Evolutionary conservation across 2,113 vertebrate species (phyloP).

Genomic region (Grallaria varia): DNA sequence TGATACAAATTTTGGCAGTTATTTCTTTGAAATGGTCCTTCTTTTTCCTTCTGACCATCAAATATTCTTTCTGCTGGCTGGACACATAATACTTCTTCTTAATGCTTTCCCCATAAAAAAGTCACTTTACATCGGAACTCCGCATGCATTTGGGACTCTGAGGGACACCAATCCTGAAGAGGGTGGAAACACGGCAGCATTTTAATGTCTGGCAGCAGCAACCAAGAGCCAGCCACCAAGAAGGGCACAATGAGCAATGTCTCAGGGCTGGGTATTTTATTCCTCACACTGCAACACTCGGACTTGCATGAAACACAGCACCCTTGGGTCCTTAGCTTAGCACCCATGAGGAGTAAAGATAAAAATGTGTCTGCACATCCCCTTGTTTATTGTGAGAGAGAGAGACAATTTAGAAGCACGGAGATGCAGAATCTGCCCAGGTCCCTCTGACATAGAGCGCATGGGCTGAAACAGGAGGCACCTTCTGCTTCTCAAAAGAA

Average conservation of each 20-base stretch:
- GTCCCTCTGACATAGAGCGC: not conserved
- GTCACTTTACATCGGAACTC: not conserved
- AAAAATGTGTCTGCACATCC: not conserved
- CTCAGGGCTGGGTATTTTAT: not conserved
- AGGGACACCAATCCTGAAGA: not conserved
- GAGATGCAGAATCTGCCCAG: not conserved
- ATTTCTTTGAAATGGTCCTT: fast-evolving
- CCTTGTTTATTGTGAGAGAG: not conserved
- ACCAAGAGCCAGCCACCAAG: not conserved
- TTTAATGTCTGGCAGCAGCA: not conserved
- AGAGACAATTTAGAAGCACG: not conserved
- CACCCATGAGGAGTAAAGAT: not conserved
- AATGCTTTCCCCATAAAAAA: not conserved
- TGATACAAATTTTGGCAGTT: not conserved
- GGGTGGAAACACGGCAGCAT: not conserved
- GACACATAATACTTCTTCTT: not conserved
- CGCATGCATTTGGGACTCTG: not conserved
- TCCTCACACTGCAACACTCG: not conserved
- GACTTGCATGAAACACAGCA: not conserved
- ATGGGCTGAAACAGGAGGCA: not conserved
- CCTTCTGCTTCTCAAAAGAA: not conserved
- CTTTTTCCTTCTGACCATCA: not conserved
- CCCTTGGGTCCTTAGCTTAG: not conserved
- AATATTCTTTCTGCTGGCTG: not conserved
- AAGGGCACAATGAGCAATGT: not conserved